Conservation (phyloP, 30 jellyfish, hydroid and myxozoan species). For the Aurelia coerulea region DNA sequence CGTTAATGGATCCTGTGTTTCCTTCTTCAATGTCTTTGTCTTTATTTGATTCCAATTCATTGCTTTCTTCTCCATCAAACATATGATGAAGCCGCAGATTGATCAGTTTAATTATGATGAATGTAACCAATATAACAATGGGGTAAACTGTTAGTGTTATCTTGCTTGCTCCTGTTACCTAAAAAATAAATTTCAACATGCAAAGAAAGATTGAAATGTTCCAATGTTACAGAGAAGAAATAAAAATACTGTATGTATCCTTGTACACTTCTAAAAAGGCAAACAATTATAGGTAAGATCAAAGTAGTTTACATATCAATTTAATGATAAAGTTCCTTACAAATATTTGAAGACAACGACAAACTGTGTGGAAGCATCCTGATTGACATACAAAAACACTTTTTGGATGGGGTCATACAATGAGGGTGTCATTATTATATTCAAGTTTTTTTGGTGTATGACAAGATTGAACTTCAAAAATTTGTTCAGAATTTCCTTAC, state of each 20-base stretch:
- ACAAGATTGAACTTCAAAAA: too few species aligned
- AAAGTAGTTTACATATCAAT: too few species aligned
- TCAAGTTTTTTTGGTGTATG: too few species aligned
- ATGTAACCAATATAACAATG: constrained; percentile 45
- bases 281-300: too few species aligned
- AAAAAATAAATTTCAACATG: constrained; percentile 8
- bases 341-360: too few species aligned
- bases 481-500: too few species aligned
- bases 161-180: constrained; percentile 75
- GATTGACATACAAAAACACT: too few species aligned
- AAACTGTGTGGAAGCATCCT: too few species aligned
- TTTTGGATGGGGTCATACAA: too few species aligned
- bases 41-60: constrained; percentile 52
- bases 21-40: constrained; percentile 49
- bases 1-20: constrained; percentile 6
- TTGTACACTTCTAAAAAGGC: too few species aligned
- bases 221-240: not conserved
- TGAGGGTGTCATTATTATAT: too few species aligned
- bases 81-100: constrained; percentile 78
- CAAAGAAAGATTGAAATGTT: not conserved
- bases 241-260: not conserved
- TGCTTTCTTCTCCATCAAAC: constrained; percentile 93
- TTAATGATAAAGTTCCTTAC: too few species aligned
- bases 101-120: constrained; percentile 51
- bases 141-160: constrained; percentile 69